Evolutionary conservation across 2,113 vertebrate genomes (phyloP).

Genomic region (Zosterops hypoxanthus): DNA sequence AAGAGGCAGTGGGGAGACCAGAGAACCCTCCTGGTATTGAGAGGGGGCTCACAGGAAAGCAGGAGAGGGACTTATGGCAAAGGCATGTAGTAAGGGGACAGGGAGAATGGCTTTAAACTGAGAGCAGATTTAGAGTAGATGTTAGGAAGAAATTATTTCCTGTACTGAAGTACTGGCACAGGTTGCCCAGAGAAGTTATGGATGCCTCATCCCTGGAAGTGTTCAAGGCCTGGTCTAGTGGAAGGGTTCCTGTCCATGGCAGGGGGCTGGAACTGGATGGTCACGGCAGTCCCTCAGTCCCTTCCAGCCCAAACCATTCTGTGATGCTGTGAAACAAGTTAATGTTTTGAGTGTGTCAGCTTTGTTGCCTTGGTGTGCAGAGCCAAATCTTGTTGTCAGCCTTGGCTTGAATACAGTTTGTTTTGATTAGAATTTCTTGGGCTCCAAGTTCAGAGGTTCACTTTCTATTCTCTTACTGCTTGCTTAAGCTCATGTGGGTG

Average conservation of each 20-base stretch:
- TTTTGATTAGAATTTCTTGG: background rate
- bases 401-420: background rate
- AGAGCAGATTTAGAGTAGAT: background rate
- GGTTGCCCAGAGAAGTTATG: background rate
- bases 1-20: background rate
- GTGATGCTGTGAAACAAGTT: background rate
- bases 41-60: background rate
- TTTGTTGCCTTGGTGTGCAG: background rate
- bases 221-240: background rate
- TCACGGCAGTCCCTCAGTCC: background rate
- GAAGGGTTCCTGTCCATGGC: background rate
- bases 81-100: background rate
- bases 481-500: background rate
- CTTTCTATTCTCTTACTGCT: background rate
- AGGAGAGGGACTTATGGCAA: background rate
- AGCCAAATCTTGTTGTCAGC: background rate
- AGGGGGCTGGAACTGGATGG: background rate
- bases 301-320: background rate
- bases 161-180: too few relatives aligned
- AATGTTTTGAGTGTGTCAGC: accelerated
- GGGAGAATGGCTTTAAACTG: background rate
- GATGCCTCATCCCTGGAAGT: background rate
- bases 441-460: background rate
- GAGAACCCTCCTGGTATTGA: background rate
- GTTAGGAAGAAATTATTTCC: background rate